A percentile compares a stretch with the other conserved stretches of the same genome.
Conservation (phyloP, 2,888 invertebrate genomes). For the Agrochola macilenta region DNA sequence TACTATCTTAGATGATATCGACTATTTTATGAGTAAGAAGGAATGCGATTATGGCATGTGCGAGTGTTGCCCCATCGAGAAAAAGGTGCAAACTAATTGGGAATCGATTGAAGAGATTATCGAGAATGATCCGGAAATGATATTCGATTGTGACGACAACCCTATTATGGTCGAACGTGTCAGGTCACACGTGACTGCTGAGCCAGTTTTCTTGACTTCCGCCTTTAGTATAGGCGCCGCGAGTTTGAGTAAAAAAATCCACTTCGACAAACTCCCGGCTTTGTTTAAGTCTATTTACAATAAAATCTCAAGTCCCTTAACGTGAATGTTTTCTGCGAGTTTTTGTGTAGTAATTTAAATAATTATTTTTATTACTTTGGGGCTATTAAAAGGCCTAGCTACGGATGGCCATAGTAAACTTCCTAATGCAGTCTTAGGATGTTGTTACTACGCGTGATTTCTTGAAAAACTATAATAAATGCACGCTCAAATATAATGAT, state of each 20-base stretch:
- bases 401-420: conserved; percentile 13
- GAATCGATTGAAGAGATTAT: conserved; percentile 86
- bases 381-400: conserved; percentile 32
- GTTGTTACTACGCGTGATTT: background rate
- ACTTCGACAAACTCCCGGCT: conserved; percentile 76
- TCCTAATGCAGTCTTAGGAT: conserved; percentile 32
- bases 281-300: conserved; percentile 78
- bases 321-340: conserved; percentile 57
- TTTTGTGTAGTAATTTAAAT: conserved; percentile 37
- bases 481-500: background rate
- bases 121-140: conserved; percentile 88
- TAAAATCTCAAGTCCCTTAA: conserved; percentile 75
- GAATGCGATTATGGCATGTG: conserved; percentile 87
- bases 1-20: conserved; percentile 85
- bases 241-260: conserved; percentile 72
- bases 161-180: conserved; percentile 82
- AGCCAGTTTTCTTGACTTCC: conserved; percentile 63
- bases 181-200: conserved; percentile 50
- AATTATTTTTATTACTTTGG: conserved; percentile 27
- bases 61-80: conserved; percentile 80
- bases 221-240: conserved; percentile 60
- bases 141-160: conserved; percentile 85
- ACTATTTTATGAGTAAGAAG: conserved; percentile 84
- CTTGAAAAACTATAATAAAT: conserved; percentile 12
- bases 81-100: conserved; percentile 82